These are phyloP conservation scores for Apteryx owenii DNA, from an alignment of 2,113 vertebrate species.

Conservation along the genomic window DNA sequence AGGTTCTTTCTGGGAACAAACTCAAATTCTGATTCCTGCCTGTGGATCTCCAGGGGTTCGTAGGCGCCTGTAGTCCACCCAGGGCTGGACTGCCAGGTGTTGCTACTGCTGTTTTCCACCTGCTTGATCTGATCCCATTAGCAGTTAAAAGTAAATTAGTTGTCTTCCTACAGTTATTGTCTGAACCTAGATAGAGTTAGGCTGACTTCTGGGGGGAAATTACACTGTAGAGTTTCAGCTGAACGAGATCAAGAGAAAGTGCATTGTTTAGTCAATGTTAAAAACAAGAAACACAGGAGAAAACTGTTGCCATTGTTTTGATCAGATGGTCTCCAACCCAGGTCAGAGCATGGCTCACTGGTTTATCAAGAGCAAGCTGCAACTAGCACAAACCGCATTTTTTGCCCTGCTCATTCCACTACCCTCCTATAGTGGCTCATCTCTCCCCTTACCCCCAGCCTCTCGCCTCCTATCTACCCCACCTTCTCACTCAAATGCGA, in stretches of 20 bases:
- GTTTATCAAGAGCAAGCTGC: not conserved
- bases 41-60: not conserved
- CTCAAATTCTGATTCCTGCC: not conserved
- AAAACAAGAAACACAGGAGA: not conserved
- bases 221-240: not conserved
- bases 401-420: not conserved
- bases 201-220: not conserved
- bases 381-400: rapidly evolving
- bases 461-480: not conserved
- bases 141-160: not conserved
- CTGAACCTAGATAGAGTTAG: not conserved
- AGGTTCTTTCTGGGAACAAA: not conserved
- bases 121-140: not conserved
- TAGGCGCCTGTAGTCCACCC: not conserved
- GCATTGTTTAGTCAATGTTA: not conserved
- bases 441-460: not conserved
- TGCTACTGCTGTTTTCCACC: not conserved
- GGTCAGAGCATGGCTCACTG: not conserved
- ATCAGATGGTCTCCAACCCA: not conserved
- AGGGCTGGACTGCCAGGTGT: not conserved
- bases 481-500: not conserved
- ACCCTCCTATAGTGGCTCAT: not conserved
- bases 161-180: not conserved
- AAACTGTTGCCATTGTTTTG: not conserved
- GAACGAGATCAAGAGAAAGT: not conserved